Evolutionary conservation across 2,797 vertebrate genomes (phyloP).

Genomic region (Leucoraja ocellata): DNA sequence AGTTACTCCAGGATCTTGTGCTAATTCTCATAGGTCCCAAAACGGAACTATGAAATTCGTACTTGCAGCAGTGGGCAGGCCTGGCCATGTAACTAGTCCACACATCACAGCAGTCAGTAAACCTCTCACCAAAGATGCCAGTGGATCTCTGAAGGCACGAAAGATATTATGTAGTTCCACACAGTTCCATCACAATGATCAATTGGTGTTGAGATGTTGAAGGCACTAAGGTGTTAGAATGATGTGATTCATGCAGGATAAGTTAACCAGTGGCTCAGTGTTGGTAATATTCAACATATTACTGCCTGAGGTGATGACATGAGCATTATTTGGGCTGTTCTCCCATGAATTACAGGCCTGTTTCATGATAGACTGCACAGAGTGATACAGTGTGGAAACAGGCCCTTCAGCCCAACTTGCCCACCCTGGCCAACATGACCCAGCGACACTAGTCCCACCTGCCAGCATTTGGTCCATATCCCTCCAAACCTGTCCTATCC

Average conservation of each 20-base stretch:
- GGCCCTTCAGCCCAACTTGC: too few species aligned
- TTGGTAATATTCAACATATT: not conserved
- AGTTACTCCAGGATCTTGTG: too few species aligned
- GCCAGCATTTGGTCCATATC: too few species aligned
- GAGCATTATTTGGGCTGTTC: conserved; percentile 24
- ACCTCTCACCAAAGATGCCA: not conserved
- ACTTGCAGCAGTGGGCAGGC: too few species aligned
- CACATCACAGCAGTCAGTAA: not conserved
- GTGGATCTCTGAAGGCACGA: too few species aligned
- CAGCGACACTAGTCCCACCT: too few species aligned
- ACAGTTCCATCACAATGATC: not conserved
- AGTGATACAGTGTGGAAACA: too few species aligned
- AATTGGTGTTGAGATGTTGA: not conserved
- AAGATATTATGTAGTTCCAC: too few species aligned
- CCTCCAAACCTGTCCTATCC: too few species aligned
- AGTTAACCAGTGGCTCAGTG: conserved; percentile 5
- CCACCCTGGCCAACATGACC: too few species aligned
- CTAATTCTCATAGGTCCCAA: too few species aligned
- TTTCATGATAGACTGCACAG: not conserved
- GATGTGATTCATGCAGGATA: not conserved
- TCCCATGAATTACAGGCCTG: not conserved
- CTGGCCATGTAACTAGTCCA: not conserved
- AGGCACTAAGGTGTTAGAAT: not conserved
- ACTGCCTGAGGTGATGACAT: conserved; percentile 19
- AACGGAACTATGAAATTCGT: too few species aligned